phyloP scores from a whole-genome alignment of 2,888 invertebrate species.

The Sympetrum striolatum region DNA sequence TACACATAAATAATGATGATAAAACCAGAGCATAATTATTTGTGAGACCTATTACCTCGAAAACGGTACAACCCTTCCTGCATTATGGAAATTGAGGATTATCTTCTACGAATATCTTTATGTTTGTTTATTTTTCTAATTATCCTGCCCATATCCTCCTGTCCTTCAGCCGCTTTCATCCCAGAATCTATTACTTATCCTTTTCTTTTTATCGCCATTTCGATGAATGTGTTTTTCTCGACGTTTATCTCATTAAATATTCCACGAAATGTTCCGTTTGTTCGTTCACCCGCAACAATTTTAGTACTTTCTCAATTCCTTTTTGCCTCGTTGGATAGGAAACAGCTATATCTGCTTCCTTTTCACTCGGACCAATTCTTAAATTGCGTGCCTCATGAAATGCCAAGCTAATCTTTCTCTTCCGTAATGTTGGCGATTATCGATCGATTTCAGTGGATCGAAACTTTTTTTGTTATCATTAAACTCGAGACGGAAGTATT shows the following conservation, averaged over 20 bases:
- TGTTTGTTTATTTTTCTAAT: neutral
- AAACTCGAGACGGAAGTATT: too few relatives aligned
- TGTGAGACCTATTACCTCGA: neutral
- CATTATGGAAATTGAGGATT: neutral
- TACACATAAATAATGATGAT: too few relatives aligned
- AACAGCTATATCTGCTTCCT: neutral
- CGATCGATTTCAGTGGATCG: neutral
- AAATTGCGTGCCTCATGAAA: neutral
- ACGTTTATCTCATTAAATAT: neutral
- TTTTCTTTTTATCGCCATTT: neutral
- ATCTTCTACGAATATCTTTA: neutral
- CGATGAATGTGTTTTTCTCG: neutral
- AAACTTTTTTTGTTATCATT: neutral
- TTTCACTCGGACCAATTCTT: neutral
- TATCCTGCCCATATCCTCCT: neutral
- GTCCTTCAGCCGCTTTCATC: neutral
- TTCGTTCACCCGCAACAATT: neutral
- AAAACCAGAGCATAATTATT: too few relatives aligned
- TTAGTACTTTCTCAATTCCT: neutral
- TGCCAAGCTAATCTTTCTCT: neutral
- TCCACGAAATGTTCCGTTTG: slow-evolving; percentile 1
- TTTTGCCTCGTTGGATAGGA: neutral
- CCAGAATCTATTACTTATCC: neutral
- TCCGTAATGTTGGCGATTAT: neutral
- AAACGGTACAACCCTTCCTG: neutral